Evolutionary conservation across 2,888 invertebrate genomes (phyloP).

Genomic region (Phortica okadai): DNA sequence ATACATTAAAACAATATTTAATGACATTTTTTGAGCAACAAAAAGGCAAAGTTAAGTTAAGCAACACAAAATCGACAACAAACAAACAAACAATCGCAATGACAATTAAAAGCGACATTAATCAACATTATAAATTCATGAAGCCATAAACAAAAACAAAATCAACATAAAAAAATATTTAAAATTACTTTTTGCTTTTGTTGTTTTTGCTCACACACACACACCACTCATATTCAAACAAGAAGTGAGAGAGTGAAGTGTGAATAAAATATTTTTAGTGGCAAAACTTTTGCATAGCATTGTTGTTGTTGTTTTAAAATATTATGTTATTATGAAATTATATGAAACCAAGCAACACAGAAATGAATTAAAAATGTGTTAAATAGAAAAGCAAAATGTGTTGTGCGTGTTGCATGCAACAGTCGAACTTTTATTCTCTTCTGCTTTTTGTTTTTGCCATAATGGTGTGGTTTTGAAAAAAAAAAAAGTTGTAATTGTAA

Average conservation of each 20-base stretch:
- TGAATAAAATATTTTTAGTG: too few species aligned
- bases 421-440: not conserved
- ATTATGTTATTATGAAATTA: too few species aligned
- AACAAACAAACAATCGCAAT: not conserved
- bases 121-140: slow-evolving; percentile 42
- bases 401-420: not conserved
- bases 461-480: too few species aligned
- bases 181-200: slow-evolving; percentile 22
- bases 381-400: not conserved
- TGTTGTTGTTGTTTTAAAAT: too few species aligned
- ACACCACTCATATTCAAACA: too few species aligned
- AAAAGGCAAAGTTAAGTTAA: not conserved
- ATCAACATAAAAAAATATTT: slow-evolving; percentile 40
- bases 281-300: too few species aligned
- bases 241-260: too few species aligned
- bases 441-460: too few species aligned
- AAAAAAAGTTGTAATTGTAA: too few species aligned
- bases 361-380: not conserved
- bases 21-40: not conserved
- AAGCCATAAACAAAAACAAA: slow-evolving; percentile 49
- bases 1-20: not conserved
- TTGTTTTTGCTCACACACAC: too few species aligned
- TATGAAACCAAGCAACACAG: not conserved
- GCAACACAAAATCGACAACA: not conserved
- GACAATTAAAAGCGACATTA: slow-evolving; percentile 40